Evolutionary conservation across 2,797 vertebrate species (phyloP).

Genomic region (Cyclura pinguis): DNA sequence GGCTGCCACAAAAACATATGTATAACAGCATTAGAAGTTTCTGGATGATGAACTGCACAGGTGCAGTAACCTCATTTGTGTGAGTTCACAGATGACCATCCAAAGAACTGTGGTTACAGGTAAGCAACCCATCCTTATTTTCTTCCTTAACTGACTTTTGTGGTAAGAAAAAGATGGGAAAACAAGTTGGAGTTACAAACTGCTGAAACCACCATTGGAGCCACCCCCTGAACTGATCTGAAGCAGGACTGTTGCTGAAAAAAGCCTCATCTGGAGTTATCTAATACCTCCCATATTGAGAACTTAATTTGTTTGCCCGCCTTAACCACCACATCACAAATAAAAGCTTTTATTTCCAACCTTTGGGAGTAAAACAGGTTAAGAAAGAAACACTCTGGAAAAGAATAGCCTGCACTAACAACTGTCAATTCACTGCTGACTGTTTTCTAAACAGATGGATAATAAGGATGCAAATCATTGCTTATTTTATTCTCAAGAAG

Average conservation of each 20-base stretch:
- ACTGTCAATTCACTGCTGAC: neutral
- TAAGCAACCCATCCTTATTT: neutral
- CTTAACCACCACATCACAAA: neutral
- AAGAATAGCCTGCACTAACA: neutral
- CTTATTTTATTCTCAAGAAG: no score
- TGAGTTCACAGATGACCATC: no score
- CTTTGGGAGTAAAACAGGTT: neutral
- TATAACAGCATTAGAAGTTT: no score
- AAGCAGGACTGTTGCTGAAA: neutral
- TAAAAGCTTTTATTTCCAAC: slow-evolving; percentile 3
- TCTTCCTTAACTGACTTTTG: neutral
- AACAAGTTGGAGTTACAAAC: neutral
- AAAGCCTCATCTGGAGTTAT: neutral
- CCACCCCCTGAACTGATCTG: neutral
- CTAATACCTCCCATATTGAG: neutral
- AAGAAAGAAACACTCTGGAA: neutral
- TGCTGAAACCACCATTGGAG: neutral
- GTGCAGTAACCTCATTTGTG: no score
- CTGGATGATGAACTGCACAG: no score
- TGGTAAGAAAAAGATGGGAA: neutral
- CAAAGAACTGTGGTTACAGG: no score
- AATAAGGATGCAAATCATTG: no score
- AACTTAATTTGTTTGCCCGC: slow-evolving; percentile 2
- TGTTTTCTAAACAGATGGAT: neutral
- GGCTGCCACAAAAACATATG: no score